Conservation (phyloP, 2,888 invertebrate genomes). For the Diogma glabrata region DNA sequence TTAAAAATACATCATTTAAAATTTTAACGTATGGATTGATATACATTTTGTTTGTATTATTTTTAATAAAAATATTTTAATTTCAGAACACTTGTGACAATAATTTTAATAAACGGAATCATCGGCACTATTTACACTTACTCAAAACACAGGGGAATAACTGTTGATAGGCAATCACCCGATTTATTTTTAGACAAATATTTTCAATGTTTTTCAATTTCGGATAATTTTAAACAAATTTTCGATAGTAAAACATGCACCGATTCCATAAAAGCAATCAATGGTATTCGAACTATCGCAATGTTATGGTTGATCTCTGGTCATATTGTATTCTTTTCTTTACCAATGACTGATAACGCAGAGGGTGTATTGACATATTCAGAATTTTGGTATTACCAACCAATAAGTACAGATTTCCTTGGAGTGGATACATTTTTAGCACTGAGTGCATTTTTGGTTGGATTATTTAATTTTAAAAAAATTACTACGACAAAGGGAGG, state of each 20-base stretch:
- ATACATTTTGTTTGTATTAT: too few species aligned
- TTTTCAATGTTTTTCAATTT: conserved; percentile 5
- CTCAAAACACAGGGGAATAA: too few species aligned
- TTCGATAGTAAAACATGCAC: background rate
- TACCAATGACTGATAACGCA: background rate
- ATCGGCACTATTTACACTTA: background rate
- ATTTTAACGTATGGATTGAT: background rate
- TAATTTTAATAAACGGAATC: background rate
- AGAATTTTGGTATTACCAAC: background rate
- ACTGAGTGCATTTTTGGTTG: background rate
- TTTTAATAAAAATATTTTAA: too few species aligned
- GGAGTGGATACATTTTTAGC: background rate
- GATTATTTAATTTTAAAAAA: conserved; percentile 1
- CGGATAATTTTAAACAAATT: background rate
- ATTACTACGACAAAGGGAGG: background rate
- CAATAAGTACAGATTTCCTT: background rate
- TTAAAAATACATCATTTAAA: background rate
- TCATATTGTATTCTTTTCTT: background rate
- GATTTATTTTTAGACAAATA: too few species aligned
- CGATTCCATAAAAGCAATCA: background rate
- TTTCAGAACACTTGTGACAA: background rate
- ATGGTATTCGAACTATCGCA: background rate
- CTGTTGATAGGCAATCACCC: too few species aligned
- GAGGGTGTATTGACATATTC: background rate
- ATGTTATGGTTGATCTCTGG: background rate